Evolutionary conservation across 2,888 invertebrate genomes (phyloP).

Genomic region (Mylabris sibirica): DNA sequence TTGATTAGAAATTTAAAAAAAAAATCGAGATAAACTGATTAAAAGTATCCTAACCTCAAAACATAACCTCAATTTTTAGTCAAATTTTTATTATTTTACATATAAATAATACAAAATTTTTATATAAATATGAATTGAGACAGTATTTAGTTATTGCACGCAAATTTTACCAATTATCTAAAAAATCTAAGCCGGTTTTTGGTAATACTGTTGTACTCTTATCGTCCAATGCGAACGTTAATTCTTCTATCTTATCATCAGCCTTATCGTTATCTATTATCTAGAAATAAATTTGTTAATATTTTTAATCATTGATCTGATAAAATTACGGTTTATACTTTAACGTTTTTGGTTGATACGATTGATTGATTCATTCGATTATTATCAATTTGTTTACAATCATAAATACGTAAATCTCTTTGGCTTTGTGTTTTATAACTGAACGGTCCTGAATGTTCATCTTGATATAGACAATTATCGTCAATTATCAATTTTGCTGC

Average conservation of each 20-base stretch:
- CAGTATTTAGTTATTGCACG: background rate
- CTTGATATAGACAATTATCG: slow-evolving; percentile 69
- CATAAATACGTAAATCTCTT: slow-evolving; percentile 69
- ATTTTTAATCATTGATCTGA: background rate
- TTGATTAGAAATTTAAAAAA: background rate
- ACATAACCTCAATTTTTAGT: background rate
- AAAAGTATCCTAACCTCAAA: background rate
- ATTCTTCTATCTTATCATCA: background rate
- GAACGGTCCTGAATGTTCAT: slow-evolving; percentile 89
- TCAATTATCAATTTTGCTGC: slow-evolving; percentile 69
- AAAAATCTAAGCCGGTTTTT: slow-evolving; percentile 69
- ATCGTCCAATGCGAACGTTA: slow-evolving; percentile 5
- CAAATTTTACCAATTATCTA: slow-evolving; percentile 70
- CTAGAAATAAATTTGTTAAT: background rate
- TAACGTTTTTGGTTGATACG: slow-evolving; percentile 21
- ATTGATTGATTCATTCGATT: slow-evolving; percentile 20
- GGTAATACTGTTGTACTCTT: slow-evolving; percentile 56
- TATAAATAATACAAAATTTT: background rate
- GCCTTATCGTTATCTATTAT: slow-evolving; percentile 1
- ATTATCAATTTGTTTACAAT: slow-evolving; percentile 35
- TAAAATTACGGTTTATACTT: slow-evolving; percentile 10
- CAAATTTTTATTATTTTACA: background rate
- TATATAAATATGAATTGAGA: background rate
- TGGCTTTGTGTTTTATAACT: slow-evolving; percentile 85
- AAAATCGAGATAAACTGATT: background rate